Conservation (phyloP, 1,140 invertebrate species). For the Aradophagus sp. region DNA sequence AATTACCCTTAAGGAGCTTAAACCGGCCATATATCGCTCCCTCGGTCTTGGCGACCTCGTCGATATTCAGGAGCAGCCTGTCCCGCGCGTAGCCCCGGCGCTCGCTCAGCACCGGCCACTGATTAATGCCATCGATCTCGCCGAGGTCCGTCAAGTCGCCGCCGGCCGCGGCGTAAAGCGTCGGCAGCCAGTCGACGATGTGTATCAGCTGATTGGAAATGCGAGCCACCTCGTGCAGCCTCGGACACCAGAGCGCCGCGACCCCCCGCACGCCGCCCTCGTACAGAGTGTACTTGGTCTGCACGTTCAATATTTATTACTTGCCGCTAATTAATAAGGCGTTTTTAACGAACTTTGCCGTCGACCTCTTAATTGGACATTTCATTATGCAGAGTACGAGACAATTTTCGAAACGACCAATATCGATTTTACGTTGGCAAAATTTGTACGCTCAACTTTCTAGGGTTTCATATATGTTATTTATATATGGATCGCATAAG, state of each 20-base stretch:
- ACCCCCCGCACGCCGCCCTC: slow-evolving; percentile 82
- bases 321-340: too few species aligned
- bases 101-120: slow-evolving; percentile 76
- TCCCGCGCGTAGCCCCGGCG: slow-evolving; percentile 61
- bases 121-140: slow-evolving; percentile 78
- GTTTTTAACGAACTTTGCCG: too few species aligned
- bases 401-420: too few species aligned
- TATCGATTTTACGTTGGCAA: too few species aligned
- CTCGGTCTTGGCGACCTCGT: slow-evolving; percentile 72
- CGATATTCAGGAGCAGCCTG: slow-evolving; percentile 72
- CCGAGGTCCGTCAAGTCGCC: slow-evolving; percentile 72
- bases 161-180: slow-evolving; percentile 77
- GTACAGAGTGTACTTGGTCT: slow-evolving; percentile 83
- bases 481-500: too few species aligned
- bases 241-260: slow-evolving; percentile 80
- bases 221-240: slow-evolving; percentile 71
- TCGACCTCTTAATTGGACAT: too few species aligned
- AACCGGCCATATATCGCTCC: slow-evolving; percentile 70
- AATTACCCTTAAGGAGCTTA: slow-evolving; percentile 75
- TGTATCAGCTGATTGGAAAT: slow-evolving; percentile 78
- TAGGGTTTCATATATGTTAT: too few species aligned
- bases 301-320: background rate
- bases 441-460: too few species aligned
- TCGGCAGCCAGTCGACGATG: slow-evolving; percentile 84
- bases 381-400: too few species aligned